Conservation (phyloP, 2,888 invertebrate genomes). For the Pelosia muscerda region DNA sequence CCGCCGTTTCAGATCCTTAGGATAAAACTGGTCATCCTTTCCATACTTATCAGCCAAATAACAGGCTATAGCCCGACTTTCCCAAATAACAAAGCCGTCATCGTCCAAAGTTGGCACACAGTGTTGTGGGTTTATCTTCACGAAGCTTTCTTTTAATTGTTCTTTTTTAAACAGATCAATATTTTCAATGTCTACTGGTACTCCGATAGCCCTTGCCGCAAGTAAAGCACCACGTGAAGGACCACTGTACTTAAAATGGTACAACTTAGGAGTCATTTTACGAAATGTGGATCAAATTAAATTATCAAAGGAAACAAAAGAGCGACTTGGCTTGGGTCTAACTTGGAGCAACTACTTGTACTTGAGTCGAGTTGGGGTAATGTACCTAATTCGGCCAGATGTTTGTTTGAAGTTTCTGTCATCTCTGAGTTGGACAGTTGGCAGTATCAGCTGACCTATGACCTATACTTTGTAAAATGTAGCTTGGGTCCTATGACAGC, state of each 20-base stretch:
- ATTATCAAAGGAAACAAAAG: too few species aligned
- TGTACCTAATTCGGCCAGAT: too few species aligned
- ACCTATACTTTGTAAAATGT: too few species aligned
- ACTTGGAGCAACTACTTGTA: too few species aligned
- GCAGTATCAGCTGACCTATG: too few species aligned
- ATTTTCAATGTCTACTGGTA: constrained; percentile 81
- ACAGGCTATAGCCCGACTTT: constrained; percentile 88
- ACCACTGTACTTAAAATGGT: constrained; percentile 88
- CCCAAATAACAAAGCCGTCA: constrained; percentile 89
- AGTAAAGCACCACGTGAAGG: constrained; percentile 88
- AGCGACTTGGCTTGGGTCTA: too few species aligned
- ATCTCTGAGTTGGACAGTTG: too few species aligned
- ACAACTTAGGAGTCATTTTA: constrained; percentile 72
- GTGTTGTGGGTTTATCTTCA: constrained; percentile 89
- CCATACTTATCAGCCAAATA: constrained; percentile 89
- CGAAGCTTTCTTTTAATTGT: constrained; percentile 85
- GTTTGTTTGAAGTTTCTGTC: too few species aligned
- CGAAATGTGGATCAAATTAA: too few species aligned
- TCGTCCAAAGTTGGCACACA: constrained; percentile 90
- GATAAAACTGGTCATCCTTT: constrained; percentile 87
- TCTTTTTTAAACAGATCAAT: constrained; percentile 87
- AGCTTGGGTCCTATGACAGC: too few species aligned
- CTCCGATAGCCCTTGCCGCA: constrained; percentile 86
- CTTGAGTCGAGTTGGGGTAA: too few species aligned
- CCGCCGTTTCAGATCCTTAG: constrained; percentile 85